Evolutionary conservation across 2,797 vertebrate species (phyloP).

Genomic region (Eutrigla gurnardus): DNA sequence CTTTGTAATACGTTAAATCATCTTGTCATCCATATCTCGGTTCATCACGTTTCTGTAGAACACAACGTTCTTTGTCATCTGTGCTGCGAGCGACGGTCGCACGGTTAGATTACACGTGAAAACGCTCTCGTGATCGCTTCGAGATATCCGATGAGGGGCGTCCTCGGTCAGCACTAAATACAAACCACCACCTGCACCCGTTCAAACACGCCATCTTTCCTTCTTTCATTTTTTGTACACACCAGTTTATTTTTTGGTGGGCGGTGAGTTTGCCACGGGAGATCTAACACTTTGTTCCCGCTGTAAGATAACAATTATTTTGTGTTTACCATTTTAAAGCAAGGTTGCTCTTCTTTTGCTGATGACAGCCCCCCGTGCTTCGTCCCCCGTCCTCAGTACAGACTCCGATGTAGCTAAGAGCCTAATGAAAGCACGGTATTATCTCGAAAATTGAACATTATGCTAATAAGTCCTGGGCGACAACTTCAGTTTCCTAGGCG

Average conservation of each 20-base stretch:
- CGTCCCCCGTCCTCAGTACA: slow-evolving; percentile 9
- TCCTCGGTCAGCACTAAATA: slow-evolving; percentile 51
- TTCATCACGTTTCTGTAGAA: slow-evolving; percentile 62
- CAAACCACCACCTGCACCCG: slow-evolving; percentile 30
- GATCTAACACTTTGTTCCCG: not conserved
- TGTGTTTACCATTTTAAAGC: slow-evolving; percentile 19
- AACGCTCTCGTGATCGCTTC: slow-evolving; percentile 58
- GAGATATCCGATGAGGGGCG: slow-evolving; percentile 55
- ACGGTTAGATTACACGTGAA: slow-evolving; percentile 62
- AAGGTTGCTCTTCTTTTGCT: slow-evolving; percentile 20
- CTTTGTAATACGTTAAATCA: slow-evolving; percentile 65
- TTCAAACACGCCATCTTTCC: slow-evolving; percentile 29
- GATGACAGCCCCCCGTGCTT: slow-evolving; percentile 21
- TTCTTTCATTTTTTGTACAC: slow-evolving; percentile 34
- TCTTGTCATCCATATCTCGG: slow-evolving; percentile 60
- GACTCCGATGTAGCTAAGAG: slow-evolving; percentile 48
- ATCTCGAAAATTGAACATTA: slow-evolving; percentile 68
- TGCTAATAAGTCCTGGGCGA: slow-evolving; percentile 63
- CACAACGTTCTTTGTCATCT: slow-evolving; percentile 59
- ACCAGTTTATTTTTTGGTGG: slow-evolving; percentile 42
- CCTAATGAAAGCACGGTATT: slow-evolving; percentile 58
- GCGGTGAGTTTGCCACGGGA: slow-evolving; percentile 22
- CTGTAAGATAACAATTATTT: slow-evolving; percentile 24
- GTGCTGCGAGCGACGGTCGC: slow-evolving; percentile 55
- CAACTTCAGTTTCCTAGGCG: slow-evolving; percentile 52